Percentiles rank a stretch among this genome's conserved stretches.
These are phyloP conservation scores for Drosophila tripunctata DNA, from an alignment of 2,888 invertebrate species.

Conservation along the genomic window DNA sequence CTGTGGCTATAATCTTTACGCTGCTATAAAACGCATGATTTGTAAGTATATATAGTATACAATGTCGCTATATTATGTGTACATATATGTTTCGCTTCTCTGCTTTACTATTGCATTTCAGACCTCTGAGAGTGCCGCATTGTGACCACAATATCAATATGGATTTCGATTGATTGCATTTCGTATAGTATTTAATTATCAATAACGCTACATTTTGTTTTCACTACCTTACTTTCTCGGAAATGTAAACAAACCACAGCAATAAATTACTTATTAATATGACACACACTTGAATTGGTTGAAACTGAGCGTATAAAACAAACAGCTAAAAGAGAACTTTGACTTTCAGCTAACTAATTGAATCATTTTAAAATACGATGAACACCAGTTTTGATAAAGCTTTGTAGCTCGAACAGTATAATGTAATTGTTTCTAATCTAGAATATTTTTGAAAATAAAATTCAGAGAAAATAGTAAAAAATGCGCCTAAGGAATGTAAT, in stretches of 20 bases:
- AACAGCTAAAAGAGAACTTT: neutral
- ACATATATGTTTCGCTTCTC: neutral
- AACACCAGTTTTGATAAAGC: too few species aligned
- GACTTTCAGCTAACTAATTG: neutral
- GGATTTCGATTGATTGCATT: slow-evolving; percentile 7
- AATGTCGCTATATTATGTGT: neutral
- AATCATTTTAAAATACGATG: too few species aligned
- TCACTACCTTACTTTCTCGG: neutral
- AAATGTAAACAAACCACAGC: slow-evolving; percentile 8
- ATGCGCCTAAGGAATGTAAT: too few species aligned
- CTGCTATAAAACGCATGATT: neutral
- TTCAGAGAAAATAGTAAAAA: too few species aligned
- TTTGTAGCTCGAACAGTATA: too few species aligned
- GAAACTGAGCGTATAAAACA: neutral
- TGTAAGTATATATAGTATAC: neutral
- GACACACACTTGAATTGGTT: neutral
- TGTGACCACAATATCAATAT: slow-evolving; percentile 6
- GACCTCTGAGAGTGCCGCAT: neutral
- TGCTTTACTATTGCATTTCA: neutral
- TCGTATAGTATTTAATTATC: neutral
- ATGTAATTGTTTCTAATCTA: too few species aligned
- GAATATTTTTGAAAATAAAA: too few species aligned
- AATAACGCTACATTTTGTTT: neutral
- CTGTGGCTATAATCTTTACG: neutral
- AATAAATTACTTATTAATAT: slow-evolving; percentile 34